Conservation (phyloP, 2,888 invertebrate species). For the Caenorhabditis sinica region DNA sequence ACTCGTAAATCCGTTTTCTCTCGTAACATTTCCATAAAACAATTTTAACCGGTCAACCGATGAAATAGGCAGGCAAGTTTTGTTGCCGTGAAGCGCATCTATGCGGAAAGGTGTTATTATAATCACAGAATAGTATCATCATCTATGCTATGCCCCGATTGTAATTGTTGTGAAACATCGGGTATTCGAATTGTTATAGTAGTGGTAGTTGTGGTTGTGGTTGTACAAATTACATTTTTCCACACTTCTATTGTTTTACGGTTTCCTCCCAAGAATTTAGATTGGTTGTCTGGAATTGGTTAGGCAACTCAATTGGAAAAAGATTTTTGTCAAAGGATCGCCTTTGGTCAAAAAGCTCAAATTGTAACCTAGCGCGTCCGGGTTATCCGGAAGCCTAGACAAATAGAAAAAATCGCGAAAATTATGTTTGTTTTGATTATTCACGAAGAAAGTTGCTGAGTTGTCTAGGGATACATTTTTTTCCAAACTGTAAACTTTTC, state of each 20-base stretch:
- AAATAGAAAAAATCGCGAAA: background rate
- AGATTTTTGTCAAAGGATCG: no score
- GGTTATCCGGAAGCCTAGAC: conserved; percentile 2
- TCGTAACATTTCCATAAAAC: conserved; percentile 9
- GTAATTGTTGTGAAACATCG: conserved; percentile 41
- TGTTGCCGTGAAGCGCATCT: conserved; percentile 39
- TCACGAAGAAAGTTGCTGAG: background rate
- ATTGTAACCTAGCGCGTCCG: background rate
- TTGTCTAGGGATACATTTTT: background rate
- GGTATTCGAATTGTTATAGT: conserved; percentile 28
- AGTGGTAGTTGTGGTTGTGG: conserved; percentile 13
- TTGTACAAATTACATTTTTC: conserved; percentile 38
- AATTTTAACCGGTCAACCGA: conserved; percentile 4
- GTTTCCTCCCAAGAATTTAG: conserved; percentile 6
- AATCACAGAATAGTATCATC: conserved; percentile 48
- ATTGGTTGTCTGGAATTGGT: background rate
- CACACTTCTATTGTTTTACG: conserved; percentile 35
- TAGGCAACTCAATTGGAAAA: no score
- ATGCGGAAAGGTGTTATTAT: conserved; percentile 57
- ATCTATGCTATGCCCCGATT: conserved; percentile 25
- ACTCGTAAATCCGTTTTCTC: background rate
- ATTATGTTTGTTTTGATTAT: conserved; percentile 34
- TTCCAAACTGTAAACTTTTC: background rate
- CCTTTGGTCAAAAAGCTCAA: background rate
- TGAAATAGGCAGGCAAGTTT: conserved; percentile 22